Evolutionary conservation across 2,797 vertebrate genomes (phyloP), one percentile per base, ranked within the genome.

Genomic region (Phrynocephalus vlangalii): DNA sequence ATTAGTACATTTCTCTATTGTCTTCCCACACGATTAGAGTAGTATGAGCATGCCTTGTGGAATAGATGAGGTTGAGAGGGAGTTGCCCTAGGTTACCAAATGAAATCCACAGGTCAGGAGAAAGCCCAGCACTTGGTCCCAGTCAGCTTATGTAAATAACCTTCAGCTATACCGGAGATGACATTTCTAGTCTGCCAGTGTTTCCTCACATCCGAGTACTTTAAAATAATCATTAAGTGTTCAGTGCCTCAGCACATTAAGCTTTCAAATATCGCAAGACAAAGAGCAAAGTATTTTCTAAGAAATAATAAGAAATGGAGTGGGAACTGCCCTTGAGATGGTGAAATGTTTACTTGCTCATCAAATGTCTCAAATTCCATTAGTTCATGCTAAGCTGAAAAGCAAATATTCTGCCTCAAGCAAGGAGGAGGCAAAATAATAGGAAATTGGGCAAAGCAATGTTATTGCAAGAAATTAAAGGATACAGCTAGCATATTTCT

Each of bases 291-390:
- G 52, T 33, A 33, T 33, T 79, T 80, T 71, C 56, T 30, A 33
- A n/a, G 30, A 33, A 48, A 68, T 26, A 22, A 63, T 33, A 20
- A 80, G 24, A 80, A 85, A 44, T 24, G 15, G 79, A 38, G 38
- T 67, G 79, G 79, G 77, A 50, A 52, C 71, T 68, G 15, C 73
- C n/a, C 79, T 60, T 76, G 48, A 44, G 73, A 70, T 60, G 30
- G 24, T 70, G 75, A 78, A 78, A 78, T 26, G 2, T 83, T 44
- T n/a, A 18, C n/a, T 87, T 71, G 56, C 73, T 87, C 75, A 20
- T 83, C 86, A 56, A 24, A 18, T 33, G 33, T 67, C 48, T 1
- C 44, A 50, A 13, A 72, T 63, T 56, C 71, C n/a, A 56, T 71
- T 70, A 52, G 28, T 84, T 83, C 24, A 78, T 72, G 38, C 82